Percentiles rank a stretch among this genome's conserved stretches.
Evolutionary conservation across 2,888 invertebrate genomes (phyloP).

Genomic region (Nematopogon swammerdamellus): DNA sequence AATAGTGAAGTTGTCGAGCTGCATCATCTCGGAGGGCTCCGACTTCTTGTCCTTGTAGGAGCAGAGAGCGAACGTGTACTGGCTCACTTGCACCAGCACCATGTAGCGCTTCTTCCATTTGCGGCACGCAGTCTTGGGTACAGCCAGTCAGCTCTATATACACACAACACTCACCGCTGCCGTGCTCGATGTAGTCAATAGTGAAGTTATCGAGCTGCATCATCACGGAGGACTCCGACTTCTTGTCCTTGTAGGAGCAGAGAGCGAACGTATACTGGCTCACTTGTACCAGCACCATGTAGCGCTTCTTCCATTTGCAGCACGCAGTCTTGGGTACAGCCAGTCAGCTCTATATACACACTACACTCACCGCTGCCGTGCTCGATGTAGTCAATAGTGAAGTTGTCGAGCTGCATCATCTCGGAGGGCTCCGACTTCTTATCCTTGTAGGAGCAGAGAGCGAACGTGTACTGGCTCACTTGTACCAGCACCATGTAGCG

Average conservation of each 20-base stretch:
- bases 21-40: constrained; percentile 99
- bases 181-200: constrained; percentile 97
- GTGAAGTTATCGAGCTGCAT: constrained; percentile 99
- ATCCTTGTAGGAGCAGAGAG: constrained; percentile 99
- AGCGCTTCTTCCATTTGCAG: constrained; percentile 99
- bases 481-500: constrained; percentile 98
- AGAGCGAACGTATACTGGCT: constrained; percentile 99
- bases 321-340: too few relatives aligned
- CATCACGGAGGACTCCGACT: constrained; percentile 99
- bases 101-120: constrained; percentile 99
- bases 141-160: too few relatives aligned
- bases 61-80: constrained; percentile 99
- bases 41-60: constrained; percentile 99
- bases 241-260: constrained; percentile 99
- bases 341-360: too few relatives aligned
- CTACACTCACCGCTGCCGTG: constrained; percentile 79
- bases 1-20: constrained; percentile 97
- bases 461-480: constrained; percentile 99
- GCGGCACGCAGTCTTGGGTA: too few relatives aligned
- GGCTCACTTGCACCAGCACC: constrained; percentile 98
- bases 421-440: constrained; percentile 99
- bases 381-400: constrained; percentile 99
- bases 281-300: constrained; percentile 97
- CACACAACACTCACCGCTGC: constrained; percentile 76
- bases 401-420: constrained; percentile 99